Evolutionary conservation across 1,140 invertebrate species (phyloP), one percentile per base, ranked within the genome.

Genomic region (Conus ventricosus): DNA sequence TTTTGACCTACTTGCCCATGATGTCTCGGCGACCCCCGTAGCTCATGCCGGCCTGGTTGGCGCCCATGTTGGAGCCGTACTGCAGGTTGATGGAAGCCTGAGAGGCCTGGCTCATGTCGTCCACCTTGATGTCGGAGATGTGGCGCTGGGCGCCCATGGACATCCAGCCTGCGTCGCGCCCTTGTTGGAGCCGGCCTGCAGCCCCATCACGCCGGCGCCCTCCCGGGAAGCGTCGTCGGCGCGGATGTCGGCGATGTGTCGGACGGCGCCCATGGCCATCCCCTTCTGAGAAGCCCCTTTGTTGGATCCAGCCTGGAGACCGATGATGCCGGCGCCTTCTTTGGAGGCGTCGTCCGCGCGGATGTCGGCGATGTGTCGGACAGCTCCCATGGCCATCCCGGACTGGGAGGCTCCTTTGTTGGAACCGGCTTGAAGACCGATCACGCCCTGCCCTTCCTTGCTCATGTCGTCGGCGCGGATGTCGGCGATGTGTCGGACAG

Each of bases 401-500:
- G 88, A 87, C 87, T 95, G 94, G 51, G 91, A 93, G 15, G 94
- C 94, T 55, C 94, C 95, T 95, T 98, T 99, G 96, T 99, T 99
- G 91, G 97, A 98, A 82, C 98, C 98, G 93, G 98, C 98, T 95
- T 99, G 98, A 39, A 99, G 96, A 88, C 97, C 98, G 93, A 99
- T 99, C 82, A 99, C 97, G 53, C 97, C 97, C 92, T 99, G 97
- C 3, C 98, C 98, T 51, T 98, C 98, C 90, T 97, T 97, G 82
- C 5, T 96, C 84, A 91, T 89, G 53, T 94, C 93, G 83, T 94
- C 94, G 53, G 91, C 92, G 27, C 92, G 88, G 81, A 95, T 94
- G 88, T 95, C 94, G 84, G 94, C 88, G 51, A 99, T 98, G 96
- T 99, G 98, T 95, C 98, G 96, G 89, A 98, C 98, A 95, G 98